Conservation (phyloP, 53 echinoderm and acorn worm genomes). For the Glandiceps talaboti region DNA sequence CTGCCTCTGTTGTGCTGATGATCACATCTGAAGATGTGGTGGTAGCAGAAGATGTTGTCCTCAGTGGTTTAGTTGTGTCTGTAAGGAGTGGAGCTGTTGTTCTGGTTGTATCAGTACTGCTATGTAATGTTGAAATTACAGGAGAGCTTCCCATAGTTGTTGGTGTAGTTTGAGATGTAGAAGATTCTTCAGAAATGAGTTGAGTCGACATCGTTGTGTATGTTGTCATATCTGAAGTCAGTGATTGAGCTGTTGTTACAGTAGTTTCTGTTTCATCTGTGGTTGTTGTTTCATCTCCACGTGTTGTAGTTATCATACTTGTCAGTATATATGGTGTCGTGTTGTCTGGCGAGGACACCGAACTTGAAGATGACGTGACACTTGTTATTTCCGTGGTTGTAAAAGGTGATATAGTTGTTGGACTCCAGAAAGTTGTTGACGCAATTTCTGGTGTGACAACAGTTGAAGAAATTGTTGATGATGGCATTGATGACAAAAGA, state of each 20-base stretch:
- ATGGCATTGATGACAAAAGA: too few species aligned
- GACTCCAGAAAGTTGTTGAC: too few species aligned
- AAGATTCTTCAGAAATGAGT: not conserved
- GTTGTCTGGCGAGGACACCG: not conserved
- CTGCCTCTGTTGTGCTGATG: not conserved
- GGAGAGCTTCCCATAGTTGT: too few species aligned
- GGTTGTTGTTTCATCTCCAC: too few species aligned
- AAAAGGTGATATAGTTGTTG: not conserved
- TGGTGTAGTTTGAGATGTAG: not conserved
- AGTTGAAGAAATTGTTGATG: too few species aligned
- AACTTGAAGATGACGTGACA: not conserved
- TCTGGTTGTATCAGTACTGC: not conserved
- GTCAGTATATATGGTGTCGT: too few species aligned
- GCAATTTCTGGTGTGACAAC: too few species aligned
- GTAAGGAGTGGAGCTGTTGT: not conserved
- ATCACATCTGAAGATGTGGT: not conserved
- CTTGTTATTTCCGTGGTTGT: not conserved
- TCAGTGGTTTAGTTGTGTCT: not conserved
- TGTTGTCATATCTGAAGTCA: not conserved
- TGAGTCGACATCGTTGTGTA: not conserved
- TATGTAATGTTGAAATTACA: not conserved
- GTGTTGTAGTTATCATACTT: too few species aligned
- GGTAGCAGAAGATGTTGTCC: not conserved
- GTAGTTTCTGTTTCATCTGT: not conserved
- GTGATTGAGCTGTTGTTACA: not conserved